These are phyloP conservation scores for Macrophya annulata DNA, from an alignment of 2,888 invertebrate species.

Conservation along the genomic window DNA sequence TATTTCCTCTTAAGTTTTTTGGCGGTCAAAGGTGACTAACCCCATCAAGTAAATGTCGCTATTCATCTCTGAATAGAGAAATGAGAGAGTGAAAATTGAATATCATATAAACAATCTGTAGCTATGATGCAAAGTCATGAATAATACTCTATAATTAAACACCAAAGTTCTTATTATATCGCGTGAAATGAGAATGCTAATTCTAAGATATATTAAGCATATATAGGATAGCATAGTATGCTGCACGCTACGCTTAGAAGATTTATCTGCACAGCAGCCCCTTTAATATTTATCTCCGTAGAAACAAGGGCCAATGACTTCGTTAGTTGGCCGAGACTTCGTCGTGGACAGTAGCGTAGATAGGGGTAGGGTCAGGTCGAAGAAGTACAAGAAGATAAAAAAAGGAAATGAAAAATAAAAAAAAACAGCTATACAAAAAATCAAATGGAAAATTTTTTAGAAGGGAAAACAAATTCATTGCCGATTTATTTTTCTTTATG, in stretches of 20 bases:
- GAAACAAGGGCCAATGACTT: constrained; percentile 30
- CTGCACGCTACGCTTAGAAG: background rate
- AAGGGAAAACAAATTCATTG: background rate
- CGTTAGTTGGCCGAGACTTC: background rate
- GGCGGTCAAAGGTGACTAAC: no score
- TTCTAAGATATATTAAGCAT: background rate
- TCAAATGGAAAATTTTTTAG: background rate
- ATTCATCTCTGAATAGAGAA: background rate
- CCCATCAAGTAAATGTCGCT: background rate
- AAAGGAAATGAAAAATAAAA: background rate
- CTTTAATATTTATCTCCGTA: background rate
- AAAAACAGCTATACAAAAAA: background rate
- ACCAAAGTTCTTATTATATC: background rate
- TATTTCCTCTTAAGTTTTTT: no score
- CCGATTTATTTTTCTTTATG: background rate
- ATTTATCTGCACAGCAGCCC: constrained; percentile 15
- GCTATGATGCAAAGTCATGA: background rate
- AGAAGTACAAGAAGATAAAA: background rate
- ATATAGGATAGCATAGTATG: background rate
- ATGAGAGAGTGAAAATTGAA: background rate
- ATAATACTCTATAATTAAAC: background rate
- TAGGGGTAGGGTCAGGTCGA: background rate
- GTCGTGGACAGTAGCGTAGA: background rate
- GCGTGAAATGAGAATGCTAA: background rate
- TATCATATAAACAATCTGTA: background rate